A percentile compares a stretch with the other conserved stretches of the same genome.
These are phyloP conservation scores for Lycocorax pyrrhopterus DNA, from an alignment of 2,113 vertebrate species.

Conservation along the genomic window DNA sequence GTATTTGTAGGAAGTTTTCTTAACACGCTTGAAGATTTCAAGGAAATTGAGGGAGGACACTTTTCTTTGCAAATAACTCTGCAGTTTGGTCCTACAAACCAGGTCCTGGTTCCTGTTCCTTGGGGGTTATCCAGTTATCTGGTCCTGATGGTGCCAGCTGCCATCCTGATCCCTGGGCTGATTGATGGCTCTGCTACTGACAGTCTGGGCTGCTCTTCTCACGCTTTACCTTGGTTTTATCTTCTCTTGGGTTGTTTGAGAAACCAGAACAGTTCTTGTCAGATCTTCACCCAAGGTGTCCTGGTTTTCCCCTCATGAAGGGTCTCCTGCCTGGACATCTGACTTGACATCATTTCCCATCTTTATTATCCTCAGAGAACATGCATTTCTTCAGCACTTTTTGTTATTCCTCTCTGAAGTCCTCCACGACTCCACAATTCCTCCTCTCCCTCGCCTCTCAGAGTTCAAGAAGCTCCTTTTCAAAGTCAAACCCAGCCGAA, in stretches of 20 bases:
- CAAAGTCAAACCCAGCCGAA: background rate
- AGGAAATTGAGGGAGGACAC: background rate
- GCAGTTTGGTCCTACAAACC: background rate
- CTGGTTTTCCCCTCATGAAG: background rate
- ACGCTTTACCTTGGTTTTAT: background rate
- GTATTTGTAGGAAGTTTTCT: background rate
- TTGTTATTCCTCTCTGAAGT: background rate
- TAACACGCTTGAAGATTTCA: fast-evolving
- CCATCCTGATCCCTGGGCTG: background rate
- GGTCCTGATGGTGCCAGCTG: background rate
- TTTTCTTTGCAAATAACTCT: background rate
- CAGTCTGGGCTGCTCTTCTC: background rate
- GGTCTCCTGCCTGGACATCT: background rate
- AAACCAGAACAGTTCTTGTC: background rate
- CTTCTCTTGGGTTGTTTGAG: background rate
- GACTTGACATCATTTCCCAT: background rate
- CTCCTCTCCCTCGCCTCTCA: fast-evolving
- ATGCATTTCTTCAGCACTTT: background rate
- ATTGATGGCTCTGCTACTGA: background rate
- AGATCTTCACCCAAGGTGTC: background rate
- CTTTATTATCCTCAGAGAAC: background rate
- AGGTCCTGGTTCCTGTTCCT: background rate
- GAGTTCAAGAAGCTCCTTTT: background rate
- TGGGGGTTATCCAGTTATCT: background rate
- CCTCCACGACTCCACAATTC: background rate